Evolutionary conservation across 2,113 vertebrate species (phyloP).

Genomic region (Dicaeum eximium): DNA sequence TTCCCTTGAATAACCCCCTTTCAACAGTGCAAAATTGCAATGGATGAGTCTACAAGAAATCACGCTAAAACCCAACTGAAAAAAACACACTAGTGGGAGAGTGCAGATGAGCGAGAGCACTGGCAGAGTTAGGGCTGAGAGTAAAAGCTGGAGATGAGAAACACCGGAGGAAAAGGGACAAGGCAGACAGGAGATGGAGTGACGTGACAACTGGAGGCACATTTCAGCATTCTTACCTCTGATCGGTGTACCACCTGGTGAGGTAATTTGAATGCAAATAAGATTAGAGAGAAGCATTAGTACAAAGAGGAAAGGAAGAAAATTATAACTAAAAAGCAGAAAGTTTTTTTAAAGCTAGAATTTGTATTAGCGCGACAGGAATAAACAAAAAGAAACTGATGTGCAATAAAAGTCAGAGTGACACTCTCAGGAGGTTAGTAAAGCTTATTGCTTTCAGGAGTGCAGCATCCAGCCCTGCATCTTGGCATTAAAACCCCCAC

Average conservation of each 20-base stretch:
- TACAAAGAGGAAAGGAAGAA: slow-evolving; percentile 81
- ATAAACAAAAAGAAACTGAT: slow-evolving; percentile 66
- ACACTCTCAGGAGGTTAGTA: slow-evolving; percentile 59
- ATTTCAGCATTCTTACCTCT: slow-evolving; percentile 98
- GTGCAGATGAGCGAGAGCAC: slow-evolving; percentile 53
- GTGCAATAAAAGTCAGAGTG: slow-evolving; percentile 65
- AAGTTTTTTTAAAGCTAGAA: slow-evolving; percentile 67
- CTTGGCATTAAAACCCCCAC: neutral
- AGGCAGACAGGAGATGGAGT: slow-evolving; percentile 76
- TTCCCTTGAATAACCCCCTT: slow-evolving; percentile 62
- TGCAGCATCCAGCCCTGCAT: slow-evolving; percentile 26
- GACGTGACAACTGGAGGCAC: slow-evolving; percentile 78
- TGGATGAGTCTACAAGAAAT: slow-evolving; percentile 74
- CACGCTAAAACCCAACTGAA: slow-evolving; percentile 57
- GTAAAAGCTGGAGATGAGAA: slow-evolving; percentile 76
- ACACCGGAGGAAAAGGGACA: slow-evolving; percentile 69
- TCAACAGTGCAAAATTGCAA: slow-evolving; percentile 58
- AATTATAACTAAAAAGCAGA: slow-evolving; percentile 75
- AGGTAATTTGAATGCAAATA: slow-evolving; percentile 99
- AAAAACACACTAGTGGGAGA: slow-evolving; percentile 59
- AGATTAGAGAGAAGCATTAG: slow-evolving; percentile 97
- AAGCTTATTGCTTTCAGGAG: slow-evolving; percentile 30
- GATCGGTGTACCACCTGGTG: slow-evolving; percentile 99
- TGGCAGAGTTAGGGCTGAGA: slow-evolving; percentile 65
- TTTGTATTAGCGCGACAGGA: slow-evolving; percentile 65